These are phyloP conservation scores for Procavia capensis DNA, from an alignment of 2,113 vertebrate species.

Conservation along the genomic window DNA sequence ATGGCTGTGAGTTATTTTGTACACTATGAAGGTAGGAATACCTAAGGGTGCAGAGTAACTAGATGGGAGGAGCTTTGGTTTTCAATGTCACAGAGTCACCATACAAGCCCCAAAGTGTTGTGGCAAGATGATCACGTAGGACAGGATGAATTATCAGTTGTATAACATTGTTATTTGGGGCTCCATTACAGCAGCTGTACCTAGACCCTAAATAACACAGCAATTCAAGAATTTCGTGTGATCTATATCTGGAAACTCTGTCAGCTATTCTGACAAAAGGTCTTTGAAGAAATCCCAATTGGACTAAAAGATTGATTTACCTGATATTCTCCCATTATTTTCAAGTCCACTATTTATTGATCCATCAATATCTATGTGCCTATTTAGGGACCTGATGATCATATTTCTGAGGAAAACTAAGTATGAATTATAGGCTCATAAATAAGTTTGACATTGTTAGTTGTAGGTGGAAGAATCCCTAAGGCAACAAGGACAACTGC, in stretches of 20 bases:
- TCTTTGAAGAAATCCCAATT: not conserved
- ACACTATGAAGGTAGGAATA: not conserved
- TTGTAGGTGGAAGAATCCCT: not conserved
- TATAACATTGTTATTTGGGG: not conserved
- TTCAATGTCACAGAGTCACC: fast-evolving
- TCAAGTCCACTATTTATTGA: conserved; percentile 22
- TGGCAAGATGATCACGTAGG: not conserved
- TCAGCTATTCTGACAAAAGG: not conserved
- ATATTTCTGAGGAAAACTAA: conserved; percentile 55
- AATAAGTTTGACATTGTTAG: conserved; percentile 13
- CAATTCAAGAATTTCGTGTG: not conserved
- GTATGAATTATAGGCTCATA: conserved; percentile 15
- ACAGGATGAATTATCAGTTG: not conserved
- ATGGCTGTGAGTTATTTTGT: not conserved
- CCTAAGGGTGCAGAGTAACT: not conserved
- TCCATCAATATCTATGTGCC: conserved; percentile 60
- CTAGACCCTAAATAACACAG: not conserved
- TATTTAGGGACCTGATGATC: conserved; percentile 51
- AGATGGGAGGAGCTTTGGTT: not conserved
- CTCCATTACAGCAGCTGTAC: not conserved
- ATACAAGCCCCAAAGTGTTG: not conserved
- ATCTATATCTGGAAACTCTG: not conserved
- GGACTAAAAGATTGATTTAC: conserved; percentile 32
- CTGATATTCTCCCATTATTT: not conserved
- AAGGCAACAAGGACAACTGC: not conserved